Base-by-base conservation (phyloP, 2,888 invertebrate genomes). In the Brenthis hecate region DNA sequence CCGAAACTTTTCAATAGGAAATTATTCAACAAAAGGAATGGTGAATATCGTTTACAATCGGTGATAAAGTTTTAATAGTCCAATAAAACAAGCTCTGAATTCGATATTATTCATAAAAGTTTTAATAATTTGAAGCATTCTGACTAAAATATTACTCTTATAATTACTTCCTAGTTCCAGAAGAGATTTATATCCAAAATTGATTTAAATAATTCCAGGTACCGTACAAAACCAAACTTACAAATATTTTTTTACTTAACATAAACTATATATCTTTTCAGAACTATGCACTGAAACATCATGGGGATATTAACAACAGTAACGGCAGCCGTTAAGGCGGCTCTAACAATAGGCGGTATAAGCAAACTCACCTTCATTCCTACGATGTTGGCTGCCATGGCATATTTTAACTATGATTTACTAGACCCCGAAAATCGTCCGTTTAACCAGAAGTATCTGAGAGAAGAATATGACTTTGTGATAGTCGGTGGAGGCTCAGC, bases 401-500 rank as follows among this genome's bases (percentile, higher is more conserved):
- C 96, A 0, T 97, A 96, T 80, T 97, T 96, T 85, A 96, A 97
- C 87, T 97, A 97, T 85, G 97, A 97, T 78, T 91, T 96, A 3
- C 95, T 97, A 78, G 97, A 97, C 85, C 97, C 97, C 0, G 97
- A 97, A 86, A 96, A 95, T 85, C 93, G 96, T 63, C 96, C 97
- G 0, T 95, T 96, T 72, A 96, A 95, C 81, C 94, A 95, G 70
- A 94, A 94, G 74, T 85, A 93, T 53, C 85, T 97, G 1, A 92
- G 95, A 63, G 88, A 94, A 16, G 95, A 96, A 72, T 97, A 97
- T 81, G 98, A 97, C 82, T 98, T 97, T 74, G 91, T 97, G 0
- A 93, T 97, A 19, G 93, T 98, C 32, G 98, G 98, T 0, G 96
- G 95, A 1, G 98, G 98, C 0, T 96, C 97, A 0, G 97, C 97